Base-by-base conservation (phyloP, 2,888 invertebrate species). In the Punctoribates punctum region DNA sequence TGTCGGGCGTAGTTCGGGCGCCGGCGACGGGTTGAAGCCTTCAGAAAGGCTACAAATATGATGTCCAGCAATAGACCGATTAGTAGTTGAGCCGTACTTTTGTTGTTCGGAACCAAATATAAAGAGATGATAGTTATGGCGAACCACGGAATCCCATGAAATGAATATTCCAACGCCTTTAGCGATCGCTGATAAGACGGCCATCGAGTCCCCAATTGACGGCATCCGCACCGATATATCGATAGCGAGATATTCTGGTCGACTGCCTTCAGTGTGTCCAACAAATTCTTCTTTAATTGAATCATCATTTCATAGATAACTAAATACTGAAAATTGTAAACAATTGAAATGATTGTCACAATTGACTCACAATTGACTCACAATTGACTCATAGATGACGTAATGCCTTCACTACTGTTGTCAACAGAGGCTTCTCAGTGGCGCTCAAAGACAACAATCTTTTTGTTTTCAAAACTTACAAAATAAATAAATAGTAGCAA, bases 141-240 rank as follows among this genome's bases (percentile, higher is more conserved):
- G 38, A 96, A 84, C 95, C 95, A 96, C 5, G 90, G 88, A 73
- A 95, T 87, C 11, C 95, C 95, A 86, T 96, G 93, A 82, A 95
- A 94, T 8, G 93, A 91, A 80, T 91, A 87, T 84, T 88, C 88
- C n/a, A 88, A 81, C 13, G 83, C 76, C 81, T 85, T 85, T 82
- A 87, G 48, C 48, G 17, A 48, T 48, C 48, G 48, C 3, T 48
- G 48, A 48, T 48, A 48, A 13, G 48, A 48, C 48, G 48, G 48
- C n/a, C 15, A 15, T 13, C 48, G 48, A 3, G 5, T 6, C 3
- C 48, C 48, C 15, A 48, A 17, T 3, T 48, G 48, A 17, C 48
- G 48, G 13, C 17, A 17, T 15, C 17, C 48, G 5, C 2, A 48
- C 48, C 48, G 48, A 48, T 48, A 48, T 4, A 48, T 48, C 5